Evolutionary conservation across 2,797 vertebrate genomes (phyloP).

Genomic region (Enteromius trimaculatus): DNA sequence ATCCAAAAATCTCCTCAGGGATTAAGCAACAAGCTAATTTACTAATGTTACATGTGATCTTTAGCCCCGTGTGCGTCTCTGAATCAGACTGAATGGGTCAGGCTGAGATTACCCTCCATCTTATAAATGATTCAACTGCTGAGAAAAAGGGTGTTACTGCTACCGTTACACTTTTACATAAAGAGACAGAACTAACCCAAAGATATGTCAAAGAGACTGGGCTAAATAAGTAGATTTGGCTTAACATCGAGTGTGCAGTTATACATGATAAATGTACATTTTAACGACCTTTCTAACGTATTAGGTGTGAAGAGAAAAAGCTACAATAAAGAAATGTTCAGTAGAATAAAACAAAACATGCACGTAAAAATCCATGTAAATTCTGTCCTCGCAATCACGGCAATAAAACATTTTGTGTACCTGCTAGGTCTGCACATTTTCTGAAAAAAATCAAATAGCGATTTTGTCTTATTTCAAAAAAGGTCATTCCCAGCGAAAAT

Average conservation of each 20-base stretch:
- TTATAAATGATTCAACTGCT: conserved; percentile 46
- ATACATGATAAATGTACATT: neutral
- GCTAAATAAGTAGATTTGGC: neutral
- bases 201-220: neutral
- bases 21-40: conserved; percentile 66
- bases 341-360: neutral
- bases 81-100: conserved; percentile 52
- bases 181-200: conserved; percentile 14
- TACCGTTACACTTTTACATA: conserved; percentile 37
- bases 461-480: neutral
- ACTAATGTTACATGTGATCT: conserved; percentile 66
- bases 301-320: neutral
- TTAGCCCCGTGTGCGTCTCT: conserved; percentile 48
- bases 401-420: neutral
- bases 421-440: neutral
- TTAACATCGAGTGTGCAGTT: neutral
- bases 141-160: conserved; percentile 43
- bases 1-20: conserved; percentile 59
- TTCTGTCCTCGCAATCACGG: neutral
- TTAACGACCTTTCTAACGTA: neutral
- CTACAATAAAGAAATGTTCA: neutral
- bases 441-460: neutral
- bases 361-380: neutral
- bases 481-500: neutral
- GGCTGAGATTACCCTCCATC: conserved; percentile 64